Evolutionary conservation across 2,113 vertebrate genomes (phyloP), one percentile per base, ranked within the genome.

Genomic region (Castor canadensis): DNA sequence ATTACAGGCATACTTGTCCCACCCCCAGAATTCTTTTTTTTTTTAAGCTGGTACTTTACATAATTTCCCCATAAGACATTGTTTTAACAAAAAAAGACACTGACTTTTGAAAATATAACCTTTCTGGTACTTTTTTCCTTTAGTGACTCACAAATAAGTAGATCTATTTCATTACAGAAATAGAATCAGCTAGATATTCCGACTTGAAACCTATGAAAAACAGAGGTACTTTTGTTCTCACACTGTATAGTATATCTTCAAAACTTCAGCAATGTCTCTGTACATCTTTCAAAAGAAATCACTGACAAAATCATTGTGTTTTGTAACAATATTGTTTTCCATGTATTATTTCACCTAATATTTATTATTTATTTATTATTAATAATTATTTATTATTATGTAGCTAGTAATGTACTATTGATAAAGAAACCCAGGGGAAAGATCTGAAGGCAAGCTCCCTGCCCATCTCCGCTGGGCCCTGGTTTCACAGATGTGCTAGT

Each of bases 31-130:
- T 75, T 49, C 52, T 71, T 92, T 66, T 66, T 89, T 66, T 81
- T 91, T 89, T 52, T 72, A 86, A 79, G 43, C 45, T 93, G 90
- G 67, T 91, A 89, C 22, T 64, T 96, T 82, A 86, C 30, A 67
- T 76, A 67, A 89, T 82, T 91, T 92, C 71, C 77, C 90, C 28
- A 24, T 35, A 72, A 89, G 82, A 35, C 73, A 91, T 58, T 91
- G 73, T 86, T 95, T 77, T 81, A 91, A 93, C 77, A 66, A 87
- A 58, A 16, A 8, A 93, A 71, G 58, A 67, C 72, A 91, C 20
- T 91, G 73, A 35, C 45, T 91, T 93, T 64, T 93, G 77, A 85
- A 95, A 90, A 81, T 22, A 47, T 3, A 89, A 54, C 83, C 86
- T 95, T 81, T 75, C 30, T 87, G 85, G 35, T 93, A 47, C 38